These are phyloP conservation scores for Drosophila formosana DNA, from an alignment of 2,888 invertebrate species.

Conservation along the genomic window DNA sequence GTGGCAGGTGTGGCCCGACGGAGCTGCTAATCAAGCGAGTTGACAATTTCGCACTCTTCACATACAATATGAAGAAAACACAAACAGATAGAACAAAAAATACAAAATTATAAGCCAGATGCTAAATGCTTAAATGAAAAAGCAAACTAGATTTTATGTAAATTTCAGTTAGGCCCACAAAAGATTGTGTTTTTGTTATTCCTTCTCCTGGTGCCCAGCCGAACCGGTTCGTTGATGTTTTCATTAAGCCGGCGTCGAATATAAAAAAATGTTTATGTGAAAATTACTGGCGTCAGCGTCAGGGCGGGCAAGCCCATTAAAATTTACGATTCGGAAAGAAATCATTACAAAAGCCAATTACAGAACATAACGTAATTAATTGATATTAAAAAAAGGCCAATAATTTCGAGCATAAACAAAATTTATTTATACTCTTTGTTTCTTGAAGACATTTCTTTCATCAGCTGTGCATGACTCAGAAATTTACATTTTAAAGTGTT, in stretches of 20 bases:
- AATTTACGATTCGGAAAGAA: slow-evolving; percentile 31
- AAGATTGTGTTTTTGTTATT: slow-evolving; percentile 16
- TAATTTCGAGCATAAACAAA: slow-evolving; percentile 14
- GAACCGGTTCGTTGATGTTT: slow-evolving; percentile 42
- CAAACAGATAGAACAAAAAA: no score
- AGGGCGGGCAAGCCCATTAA: slow-evolving; percentile 22
- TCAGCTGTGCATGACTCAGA: not conserved
- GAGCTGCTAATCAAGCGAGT: slow-evolving; percentile 45
- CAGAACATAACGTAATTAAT: slow-evolving; percentile 48
- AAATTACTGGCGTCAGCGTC: slow-evolving; percentile 22
- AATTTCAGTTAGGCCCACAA: slow-evolving; percentile 40
- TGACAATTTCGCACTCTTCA: slow-evolving; percentile 42
- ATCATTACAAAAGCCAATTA: slow-evolving; percentile 37
- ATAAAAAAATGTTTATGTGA: slow-evolving; percentile 10
- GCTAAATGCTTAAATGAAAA: slow-evolving; percentile 56
- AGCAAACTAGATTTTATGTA: slow-evolving; percentile 60
- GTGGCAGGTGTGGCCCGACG: slow-evolving; percentile 4
- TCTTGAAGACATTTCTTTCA: not conserved
- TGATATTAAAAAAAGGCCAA: slow-evolving; percentile 16
- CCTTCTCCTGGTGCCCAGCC: not conserved
- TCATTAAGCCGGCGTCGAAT: slow-evolving; percentile 28
- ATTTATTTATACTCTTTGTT: not conserved
- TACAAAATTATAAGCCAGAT: slow-evolving; percentile 20
- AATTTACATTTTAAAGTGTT: slow-evolving; percentile 27
- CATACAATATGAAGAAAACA: slow-evolving; percentile 3